phyloP scores from a whole-genome alignment of 2,888 invertebrate genomes.

The Leucophora obtusa region DNA sequence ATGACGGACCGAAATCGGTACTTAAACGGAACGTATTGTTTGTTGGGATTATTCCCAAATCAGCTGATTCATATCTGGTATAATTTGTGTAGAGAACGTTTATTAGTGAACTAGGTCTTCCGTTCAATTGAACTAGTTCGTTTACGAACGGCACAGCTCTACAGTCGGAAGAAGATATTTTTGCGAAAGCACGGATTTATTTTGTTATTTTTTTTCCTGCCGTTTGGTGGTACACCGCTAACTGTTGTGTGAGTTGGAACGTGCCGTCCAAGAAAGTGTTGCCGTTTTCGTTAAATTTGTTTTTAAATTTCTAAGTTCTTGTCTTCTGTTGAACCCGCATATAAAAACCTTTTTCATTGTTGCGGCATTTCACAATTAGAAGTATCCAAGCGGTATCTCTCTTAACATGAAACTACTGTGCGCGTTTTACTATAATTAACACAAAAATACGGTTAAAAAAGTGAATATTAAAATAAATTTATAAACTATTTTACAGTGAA shows the following conservation, averaged over 20 bases:
- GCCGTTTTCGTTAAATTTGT: conserved; percentile 16
- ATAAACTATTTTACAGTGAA: neutral
- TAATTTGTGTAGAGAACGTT: too few relatives aligned
- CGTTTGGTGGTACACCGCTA: conserved; percentile 14
- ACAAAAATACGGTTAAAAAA: conserved; percentile 12
- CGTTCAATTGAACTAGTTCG: too few relatives aligned
- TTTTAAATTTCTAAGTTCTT: conserved; percentile 3
- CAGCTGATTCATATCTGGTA: too few relatives aligned
- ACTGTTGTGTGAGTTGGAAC: conserved; percentile 19
- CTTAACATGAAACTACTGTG: conserved; percentile 28
- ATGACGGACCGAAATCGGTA: too few relatives aligned
- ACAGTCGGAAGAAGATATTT: too few relatives aligned
- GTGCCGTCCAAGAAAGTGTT: conserved; percentile 46
- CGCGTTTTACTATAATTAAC: conserved; percentile 29
- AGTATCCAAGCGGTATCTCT: conserved; percentile 44
- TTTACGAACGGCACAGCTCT: too few relatives aligned
- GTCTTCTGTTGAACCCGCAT: conserved; percentile 29
- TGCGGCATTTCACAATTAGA: conserved; percentile 37
- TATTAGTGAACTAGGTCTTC: too few relatives aligned
- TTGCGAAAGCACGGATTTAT: neutral
- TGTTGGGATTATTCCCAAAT: too few relatives aligned
- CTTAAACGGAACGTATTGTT: too few relatives aligned
- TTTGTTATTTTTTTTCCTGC: neutral
- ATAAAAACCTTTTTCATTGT: conserved; percentile 17
- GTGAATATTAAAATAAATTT: conserved; percentile 7